Evolutionary conservation across 2,888 invertebrate species (phyloP).

Genomic region (Philereme vetulata): DNA sequence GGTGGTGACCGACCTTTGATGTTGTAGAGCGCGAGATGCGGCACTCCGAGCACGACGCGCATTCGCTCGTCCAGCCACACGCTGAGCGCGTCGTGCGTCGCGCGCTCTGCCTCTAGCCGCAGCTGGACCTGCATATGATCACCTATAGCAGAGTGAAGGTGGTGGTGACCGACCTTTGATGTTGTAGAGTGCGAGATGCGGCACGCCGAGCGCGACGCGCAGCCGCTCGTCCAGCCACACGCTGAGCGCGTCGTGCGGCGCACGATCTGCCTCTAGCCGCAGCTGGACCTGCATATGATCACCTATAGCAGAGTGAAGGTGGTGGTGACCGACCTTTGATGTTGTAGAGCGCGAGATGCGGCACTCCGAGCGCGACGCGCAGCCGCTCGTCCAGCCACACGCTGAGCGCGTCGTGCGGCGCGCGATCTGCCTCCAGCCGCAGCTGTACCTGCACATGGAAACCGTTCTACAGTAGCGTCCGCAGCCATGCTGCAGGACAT

Average conservation of each 20-base stretch:
- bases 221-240: too few relatives aligned
- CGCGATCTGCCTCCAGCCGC: constrained; percentile 66
- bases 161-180: not conserved
- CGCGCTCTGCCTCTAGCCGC: constrained; percentile 66
- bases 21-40: constrained; percentile 88
- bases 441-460: constrained; percentile 49
- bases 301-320: too few relatives aligned
- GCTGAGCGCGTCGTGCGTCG: constrained; percentile 87
- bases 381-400: constrained; percentile 94
- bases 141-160: too few relatives aligned
- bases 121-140: constrained; percentile 45
- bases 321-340: constrained; percentile 87
- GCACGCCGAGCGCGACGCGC: too few relatives aligned
- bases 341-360: constrained; percentile 88
- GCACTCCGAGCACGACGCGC: constrained; percentile 89
- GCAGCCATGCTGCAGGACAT: not conserved
- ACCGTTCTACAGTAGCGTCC: not conserved
- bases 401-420: constrained; percentile 87
- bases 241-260: constrained; percentile 84
- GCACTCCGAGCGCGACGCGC: constrained; percentile 89
- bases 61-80: constrained; percentile 94
- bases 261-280: constrained; percentile 66
- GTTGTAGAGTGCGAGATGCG: too few relatives aligned
- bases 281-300: constrained; percentile 45
- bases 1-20: too few relatives aligned